Evolutionary conservation across 2,113 vertebrate species (phyloP).

Genomic region (Thunnus thynnus): DNA sequence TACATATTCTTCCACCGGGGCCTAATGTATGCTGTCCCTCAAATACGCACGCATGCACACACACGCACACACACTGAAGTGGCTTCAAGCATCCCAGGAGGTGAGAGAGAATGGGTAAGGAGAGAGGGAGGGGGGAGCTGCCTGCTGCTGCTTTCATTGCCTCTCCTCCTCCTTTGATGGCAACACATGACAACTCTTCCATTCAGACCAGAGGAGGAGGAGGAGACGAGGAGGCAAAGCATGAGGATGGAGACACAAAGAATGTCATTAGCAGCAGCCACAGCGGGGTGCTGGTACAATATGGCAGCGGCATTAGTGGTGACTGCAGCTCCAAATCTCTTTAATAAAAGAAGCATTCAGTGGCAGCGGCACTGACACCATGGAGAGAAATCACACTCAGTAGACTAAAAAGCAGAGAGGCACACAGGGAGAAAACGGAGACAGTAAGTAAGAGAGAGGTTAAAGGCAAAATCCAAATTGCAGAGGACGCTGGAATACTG

Average conservation of each 20-base stretch:
- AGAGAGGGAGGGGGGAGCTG: not conserved
- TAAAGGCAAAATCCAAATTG: slow-evolving; percentile 26
- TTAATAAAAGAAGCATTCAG: slow-evolving; percentile 75
- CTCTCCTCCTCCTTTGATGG: slow-evolving; percentile 57
- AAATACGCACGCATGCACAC: not conserved
- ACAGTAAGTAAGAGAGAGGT: not conserved
- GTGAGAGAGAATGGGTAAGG: slow-evolving; percentile 26
- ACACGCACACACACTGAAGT: slow-evolving; percentile 1
- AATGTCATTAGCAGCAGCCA: slow-evolving; percentile 73
- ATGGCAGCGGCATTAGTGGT: slow-evolving; percentile 72
- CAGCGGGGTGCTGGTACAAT: slow-evolving; percentile 73
- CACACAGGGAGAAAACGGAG: not conserved
- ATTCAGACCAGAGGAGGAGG: slow-evolving; percentile 64
- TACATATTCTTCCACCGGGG: slow-evolving; percentile 6
- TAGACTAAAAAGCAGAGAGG: slow-evolving; percentile 33
- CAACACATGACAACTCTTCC: slow-evolving; percentile 68
- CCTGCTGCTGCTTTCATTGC: slow-evolving; percentile 46
- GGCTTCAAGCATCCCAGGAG: slow-evolving; percentile 50
- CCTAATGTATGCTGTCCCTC: slow-evolving; percentile 34
- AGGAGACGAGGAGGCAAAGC: slow-evolving; percentile 52
- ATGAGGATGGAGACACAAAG: slow-evolving; percentile 71
- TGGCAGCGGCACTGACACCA: slow-evolving; percentile 50
- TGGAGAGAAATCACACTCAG: slow-evolving; percentile 38
- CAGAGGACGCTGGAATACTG: slow-evolving; percentile 12
- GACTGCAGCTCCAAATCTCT: slow-evolving; percentile 69